Conservation (phyloP, 2,113 vertebrate species). For the Pituophis catenifer region DNA sequence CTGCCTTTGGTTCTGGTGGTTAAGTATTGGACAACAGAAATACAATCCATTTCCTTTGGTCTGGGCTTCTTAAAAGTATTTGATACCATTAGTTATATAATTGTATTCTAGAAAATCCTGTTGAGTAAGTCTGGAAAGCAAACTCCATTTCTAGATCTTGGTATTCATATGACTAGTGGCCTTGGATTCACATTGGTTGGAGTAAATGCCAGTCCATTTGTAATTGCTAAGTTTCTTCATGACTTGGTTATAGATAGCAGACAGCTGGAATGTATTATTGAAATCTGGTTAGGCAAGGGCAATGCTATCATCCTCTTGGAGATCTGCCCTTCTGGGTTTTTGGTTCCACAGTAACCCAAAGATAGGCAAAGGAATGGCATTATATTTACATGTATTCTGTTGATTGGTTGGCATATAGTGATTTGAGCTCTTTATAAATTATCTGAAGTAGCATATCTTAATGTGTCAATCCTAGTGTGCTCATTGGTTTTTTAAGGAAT, state of each 20-base stretch:
- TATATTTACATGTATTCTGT: neutral
- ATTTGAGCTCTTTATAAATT: too few relatives aligned
- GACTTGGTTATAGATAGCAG: neutral
- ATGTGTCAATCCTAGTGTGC: neutral
- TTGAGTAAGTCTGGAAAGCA: neutral
- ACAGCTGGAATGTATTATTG: neutral
- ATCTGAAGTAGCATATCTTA: neutral
- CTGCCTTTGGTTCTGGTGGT: slow-evolving; percentile 42
- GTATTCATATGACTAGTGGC: neutral
- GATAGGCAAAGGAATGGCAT: neutral
- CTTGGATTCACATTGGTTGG: neutral
- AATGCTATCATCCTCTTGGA: neutral
- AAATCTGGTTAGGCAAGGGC: neutral
- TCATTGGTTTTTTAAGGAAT: neutral
- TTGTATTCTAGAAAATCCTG: neutral
- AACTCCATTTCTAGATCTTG: neutral
- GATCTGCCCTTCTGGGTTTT: neutral
- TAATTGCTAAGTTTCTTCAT: neutral
- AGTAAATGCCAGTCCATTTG: neutral
- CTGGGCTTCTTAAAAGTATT: neutral
- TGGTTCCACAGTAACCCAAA: neutral
- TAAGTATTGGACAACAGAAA: neutral
- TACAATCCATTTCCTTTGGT: neutral
- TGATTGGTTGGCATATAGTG: neutral
- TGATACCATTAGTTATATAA: neutral